Base-by-base conservation (phyloP, 2,888 invertebrate species). In the Galeopsomyia nigrocyanea region DNA sequence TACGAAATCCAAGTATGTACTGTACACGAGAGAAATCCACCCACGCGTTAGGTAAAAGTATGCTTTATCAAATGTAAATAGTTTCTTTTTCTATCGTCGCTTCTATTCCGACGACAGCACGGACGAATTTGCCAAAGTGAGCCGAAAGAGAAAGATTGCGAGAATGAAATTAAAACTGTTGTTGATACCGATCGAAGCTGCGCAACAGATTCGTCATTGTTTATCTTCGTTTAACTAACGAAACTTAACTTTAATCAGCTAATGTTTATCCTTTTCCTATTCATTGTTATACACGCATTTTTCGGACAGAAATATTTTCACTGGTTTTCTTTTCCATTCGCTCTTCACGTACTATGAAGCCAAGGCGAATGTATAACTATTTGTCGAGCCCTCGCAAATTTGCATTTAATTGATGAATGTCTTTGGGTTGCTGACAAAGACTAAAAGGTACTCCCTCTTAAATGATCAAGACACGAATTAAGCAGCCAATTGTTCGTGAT, bases 61-160 rank as follows among this genome's bases (percentile, higher is more conserved):
- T 70, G 72, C 64, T 75, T 76, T 73, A 76, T 63, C 70, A 65
- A 68, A 69, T 76, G 75, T 76, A 75, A 69, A 78, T 77, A 78
- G 75, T 76, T 78, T 76, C 68, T 65, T 77, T 71, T 75, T 68
- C 64, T 69, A 75, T 53, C 19, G 63, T 66, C 73, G 74, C 65
- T 69, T 73, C 65, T 72, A 76, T 71, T 51, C 46, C 63, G 53
- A 70, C 70, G 71, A 70, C 65, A 71, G 60, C 58, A 67, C 66
- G 65, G 72, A 72, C 66, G 66, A 65, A 77, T 76, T 26, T 75
- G 75, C 75, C 75, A 77, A 76, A 78, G 75, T 65, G 57, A 75
- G 71, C 69, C 65, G 70, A 64, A 64, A 74, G 72, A 68, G 67
- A 62, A 68, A 72, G 71, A 61, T 53, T 39, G 56, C 56, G 31